Evolutionary conservation across 2,888 invertebrate genomes (phyloP), one percentile per base, ranked within the genome.

Genomic region (Zelleria hepariella): DNA sequence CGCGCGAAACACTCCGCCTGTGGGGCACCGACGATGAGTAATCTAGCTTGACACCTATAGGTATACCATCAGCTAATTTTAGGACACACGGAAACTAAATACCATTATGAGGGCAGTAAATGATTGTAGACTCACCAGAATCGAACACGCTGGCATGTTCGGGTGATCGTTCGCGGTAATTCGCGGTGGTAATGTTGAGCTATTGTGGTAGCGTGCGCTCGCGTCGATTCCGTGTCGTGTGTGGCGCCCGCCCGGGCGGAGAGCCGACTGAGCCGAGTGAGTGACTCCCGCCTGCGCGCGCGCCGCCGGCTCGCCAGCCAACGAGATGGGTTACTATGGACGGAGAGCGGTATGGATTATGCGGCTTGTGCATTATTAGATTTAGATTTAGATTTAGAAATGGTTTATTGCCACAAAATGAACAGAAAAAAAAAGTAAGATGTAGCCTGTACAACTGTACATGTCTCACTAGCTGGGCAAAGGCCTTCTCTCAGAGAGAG

Each of bases 171-270:
- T 71, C 77, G 80, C 77, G 80, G 72, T 82, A 78, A 82, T 80
- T 82, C 82, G 84, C 81, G 32, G 10, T 42, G 32, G 15, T 15
- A 32, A 42, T 15, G 10, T 15, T 42, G 32, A n/a, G 32, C 1
- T 42, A 42, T 42, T 42, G 32, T 42, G 32, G 15, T 2, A 15
- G 10, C 32, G 32, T 42, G 32, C 32, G 75, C 82, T 84, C 86
- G 76, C 73, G 86, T 86, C 32, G 87, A 87, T 75, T 74, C 88
- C 79, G 87, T 48, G 88, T 88, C 88, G 87, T 87, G 85, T 85
- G 85, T 85, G 86, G 86, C 87, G 81, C 86, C 87, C 87, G 87
- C 87, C 86, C 87, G 86, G 87, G 88, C 87, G 87, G 88, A 75
- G 72, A 77, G 87, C 86, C 86, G 86, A 88, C 88, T 88, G 86